Evolutionary conservation across 2,797 vertebrate genomes (phyloP).

Genomic region (Potorous gilbertii): DNA sequence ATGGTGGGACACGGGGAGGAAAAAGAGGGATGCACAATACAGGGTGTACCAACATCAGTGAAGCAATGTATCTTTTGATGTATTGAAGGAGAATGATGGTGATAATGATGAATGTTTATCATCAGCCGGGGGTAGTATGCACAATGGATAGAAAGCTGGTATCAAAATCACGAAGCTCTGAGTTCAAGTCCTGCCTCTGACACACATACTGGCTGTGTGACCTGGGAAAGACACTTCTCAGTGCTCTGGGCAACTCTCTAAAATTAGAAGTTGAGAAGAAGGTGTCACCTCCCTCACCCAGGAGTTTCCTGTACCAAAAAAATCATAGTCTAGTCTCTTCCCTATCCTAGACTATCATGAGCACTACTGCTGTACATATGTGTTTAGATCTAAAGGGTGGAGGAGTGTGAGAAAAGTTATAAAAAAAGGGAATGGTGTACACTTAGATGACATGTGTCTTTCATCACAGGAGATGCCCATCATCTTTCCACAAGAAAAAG

Average conservation of each 20-base stretch:
- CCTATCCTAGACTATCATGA: background rate
- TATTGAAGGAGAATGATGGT: background rate
- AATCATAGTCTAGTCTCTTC: background rate
- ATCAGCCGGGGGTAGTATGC: background rate
- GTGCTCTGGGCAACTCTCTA: background rate
- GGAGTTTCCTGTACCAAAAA: background rate
- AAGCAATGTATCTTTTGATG: background rate
- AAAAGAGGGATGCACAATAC: background rate
- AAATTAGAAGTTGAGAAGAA: background rate
- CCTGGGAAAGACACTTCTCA: background rate
- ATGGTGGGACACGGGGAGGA: background rate
- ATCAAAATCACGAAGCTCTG: background rate
- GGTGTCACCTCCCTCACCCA: background rate
- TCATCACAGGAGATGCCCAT: conserved; percentile 82
- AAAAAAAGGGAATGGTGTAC: background rate
- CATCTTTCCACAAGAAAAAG: conserved; percentile 79
- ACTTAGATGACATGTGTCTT: conserved; percentile 71
- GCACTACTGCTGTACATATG: background rate
- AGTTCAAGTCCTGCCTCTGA: background rate
- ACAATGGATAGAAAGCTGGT: background rate
- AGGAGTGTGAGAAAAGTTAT: background rate
- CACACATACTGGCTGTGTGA: background rate
- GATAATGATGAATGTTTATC: background rate
- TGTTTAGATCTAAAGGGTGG: background rate
- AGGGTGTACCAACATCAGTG: background rate